Evolutionary conservation across 2,113 vertebrate genomes (phyloP).

Genomic region (Urocitellus parryii): DNA sequence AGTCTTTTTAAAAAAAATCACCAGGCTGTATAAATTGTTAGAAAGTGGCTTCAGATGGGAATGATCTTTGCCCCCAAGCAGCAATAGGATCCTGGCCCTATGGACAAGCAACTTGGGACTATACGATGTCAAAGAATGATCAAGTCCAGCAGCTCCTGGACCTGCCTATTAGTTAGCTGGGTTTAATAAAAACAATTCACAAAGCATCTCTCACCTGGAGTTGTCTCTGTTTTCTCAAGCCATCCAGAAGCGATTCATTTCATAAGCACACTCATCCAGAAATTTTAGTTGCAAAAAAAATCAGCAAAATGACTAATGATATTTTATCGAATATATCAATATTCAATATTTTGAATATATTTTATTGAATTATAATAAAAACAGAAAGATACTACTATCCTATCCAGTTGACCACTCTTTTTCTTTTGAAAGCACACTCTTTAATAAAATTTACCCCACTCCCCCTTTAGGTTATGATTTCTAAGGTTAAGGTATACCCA

Average conservation of each 20-base stretch:
- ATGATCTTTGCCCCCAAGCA: not conserved
- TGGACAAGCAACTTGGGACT: not conserved
- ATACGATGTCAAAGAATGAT: not conserved
- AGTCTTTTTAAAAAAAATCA: not conserved
- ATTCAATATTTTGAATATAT: not conserved
- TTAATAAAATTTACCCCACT: not conserved
- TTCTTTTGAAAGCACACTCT: not conserved
- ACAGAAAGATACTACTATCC: not conserved
- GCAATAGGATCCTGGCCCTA: not conserved
- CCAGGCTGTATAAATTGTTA: not conserved
- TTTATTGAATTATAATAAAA: slow-evolving; percentile 6
- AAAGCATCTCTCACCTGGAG: not conserved
- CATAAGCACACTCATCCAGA: not conserved
- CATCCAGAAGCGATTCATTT: not conserved
- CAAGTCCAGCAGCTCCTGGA: no score
- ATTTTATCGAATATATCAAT: not conserved
- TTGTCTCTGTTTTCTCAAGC: not conserved
- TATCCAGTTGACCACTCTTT: not conserved
- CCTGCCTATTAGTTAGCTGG: not conserved
- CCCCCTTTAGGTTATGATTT: not conserved
- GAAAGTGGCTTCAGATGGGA: not conserved
- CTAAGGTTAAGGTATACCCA: not conserved
- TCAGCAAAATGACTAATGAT: not conserved
- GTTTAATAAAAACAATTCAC: not conserved
- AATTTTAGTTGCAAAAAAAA: not conserved